phyloP scores from a whole-genome alignment of 2,797 vertebrate genomes.

The Hyperoplus lanceolatus region DNA sequence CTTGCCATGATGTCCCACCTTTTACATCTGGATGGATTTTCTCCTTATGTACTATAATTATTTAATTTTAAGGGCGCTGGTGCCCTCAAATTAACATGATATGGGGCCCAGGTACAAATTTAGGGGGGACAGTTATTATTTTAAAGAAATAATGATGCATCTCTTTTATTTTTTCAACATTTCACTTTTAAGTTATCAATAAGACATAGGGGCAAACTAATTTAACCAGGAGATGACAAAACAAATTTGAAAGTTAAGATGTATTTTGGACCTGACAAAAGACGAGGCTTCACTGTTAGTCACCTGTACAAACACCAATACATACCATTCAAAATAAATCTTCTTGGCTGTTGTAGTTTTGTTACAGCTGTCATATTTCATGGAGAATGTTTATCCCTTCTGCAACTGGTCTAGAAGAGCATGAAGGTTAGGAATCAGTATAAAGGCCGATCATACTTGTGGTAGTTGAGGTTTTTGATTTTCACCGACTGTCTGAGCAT shows the following conservation, averaged over 20 bases:
- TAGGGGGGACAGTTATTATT: neutral
- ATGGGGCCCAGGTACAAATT: neutral
- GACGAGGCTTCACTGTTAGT: too few species aligned
- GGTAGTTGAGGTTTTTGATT: neutral
- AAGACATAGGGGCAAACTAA: neutral
- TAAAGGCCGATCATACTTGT: neutral
- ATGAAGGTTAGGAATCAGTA: neutral
- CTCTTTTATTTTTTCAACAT: neutral
- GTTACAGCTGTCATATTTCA: too few species aligned
- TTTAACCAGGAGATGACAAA: too few species aligned
- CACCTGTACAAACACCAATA: too few species aligned
- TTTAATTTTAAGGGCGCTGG: neutral
- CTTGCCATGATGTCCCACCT: neutral
- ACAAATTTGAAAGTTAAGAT: too few species aligned
- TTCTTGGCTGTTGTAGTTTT: too few species aligned
- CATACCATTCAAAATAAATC: too few species aligned
- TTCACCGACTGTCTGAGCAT: neutral
- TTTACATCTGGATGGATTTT: conserved; percentile 9
- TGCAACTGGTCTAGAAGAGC: neutral
- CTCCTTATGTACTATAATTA: neutral
- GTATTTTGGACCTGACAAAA: too few species aligned
- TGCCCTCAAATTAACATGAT: neutral
- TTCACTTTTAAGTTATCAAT: neutral
- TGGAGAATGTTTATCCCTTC: too few species aligned
- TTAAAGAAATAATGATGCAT: neutral